Evolutionary conservation across 1,140 invertebrate genomes (phyloP), one percentile per base, ranked within the genome.

Genomic region (Microplitis mediator): DNA sequence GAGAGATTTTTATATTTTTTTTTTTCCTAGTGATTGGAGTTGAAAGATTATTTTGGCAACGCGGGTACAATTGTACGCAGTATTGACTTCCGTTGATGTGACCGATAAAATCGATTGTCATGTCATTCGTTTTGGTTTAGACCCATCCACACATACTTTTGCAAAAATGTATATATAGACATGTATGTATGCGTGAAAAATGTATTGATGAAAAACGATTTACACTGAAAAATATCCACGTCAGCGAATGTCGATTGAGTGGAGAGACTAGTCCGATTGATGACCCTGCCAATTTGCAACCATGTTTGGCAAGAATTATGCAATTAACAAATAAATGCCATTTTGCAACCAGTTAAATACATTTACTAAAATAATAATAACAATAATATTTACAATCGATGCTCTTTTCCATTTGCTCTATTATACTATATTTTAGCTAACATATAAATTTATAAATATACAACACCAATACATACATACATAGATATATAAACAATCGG

Each of bases 241-340:
- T 65, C 63, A 45, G 39, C 50, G 31, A 67, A 67, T 54, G 50
- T 67, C 50, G 65, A 67, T 45, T 45, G 39, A 45, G 39, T 45
- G 39, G 39, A 45, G 6, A 6, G 62, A 52, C 35, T 9, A 39
- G 56, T 39, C 14, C 80, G 78, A 82, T 84, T 83, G 79, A 84
- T 79, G 78, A 69, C 70, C 63, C 69, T 75, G 81, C 80, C 83
- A 84, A 83, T 83, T 83, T 81, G 80, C 79, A 81, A 76, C 64
- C 78, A 65, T 69, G 68, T 81, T 82, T 79, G 79, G 76, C 80
- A 82, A 81, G 80, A 83, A 84, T 86, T 79, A 85, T 80, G 80
- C 82, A 84, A 85, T 86, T 83, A 84, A 82, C 79, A 79, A 81
- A 84, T 82, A 81, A 83, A 83, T 80, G 79, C 80, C 77, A 62